Evolutionary conservation across 2,113 vertebrate species (phyloP), one percentile per base, ranked within the genome.

Genomic region (Acrocephalus kingi): DNA sequence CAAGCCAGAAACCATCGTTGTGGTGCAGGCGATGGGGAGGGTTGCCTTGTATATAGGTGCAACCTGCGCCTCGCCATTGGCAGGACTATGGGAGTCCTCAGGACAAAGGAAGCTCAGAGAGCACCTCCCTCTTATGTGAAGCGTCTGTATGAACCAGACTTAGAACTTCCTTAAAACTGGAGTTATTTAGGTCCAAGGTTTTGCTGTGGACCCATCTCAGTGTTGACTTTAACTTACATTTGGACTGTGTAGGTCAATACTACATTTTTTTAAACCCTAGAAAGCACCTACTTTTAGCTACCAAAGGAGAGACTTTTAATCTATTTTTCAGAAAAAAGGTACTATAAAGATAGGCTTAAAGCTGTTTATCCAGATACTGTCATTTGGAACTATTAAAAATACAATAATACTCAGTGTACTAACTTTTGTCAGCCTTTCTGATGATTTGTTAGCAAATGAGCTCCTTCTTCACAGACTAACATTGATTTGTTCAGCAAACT

Each of bases 101-200:
- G 59, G 23, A 89, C 43, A 84, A 88, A 81, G 48, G 68, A 59
- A 81, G 64, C 43, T 93, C 64, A 90, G 80, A 94, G 39, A 75
- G 7, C 23, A 43, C 33, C 18, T 63, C 56, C 28, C 74, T 63
- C 23, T 30, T 46, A 14, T 5, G 17, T 48, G 58, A 51, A 78
- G 66, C 28, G 22, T 54, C 28, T 68, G 7, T n/a, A 63, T n/a
- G 75, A 88, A 56, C 19, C 52, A 86, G 61, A 56, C n/a, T 78
- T 82, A 52, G 59, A 92, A 48, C 25, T 59, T 73, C 37, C 30
- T 48, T 67, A 51, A 74, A 87, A 33, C 23, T 9, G 2, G 71
- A 69, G 71, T 74, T 72, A 74, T 77, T 96, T 89, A 64, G 15
- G 73, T 71, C 55, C 5, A 13, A 93, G 75, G 90, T 92, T 96